These are phyloP conservation scores for Menidia menidia DNA, from an alignment of 2,797 vertebrate genomes.

Conservation along the genomic window DNA sequence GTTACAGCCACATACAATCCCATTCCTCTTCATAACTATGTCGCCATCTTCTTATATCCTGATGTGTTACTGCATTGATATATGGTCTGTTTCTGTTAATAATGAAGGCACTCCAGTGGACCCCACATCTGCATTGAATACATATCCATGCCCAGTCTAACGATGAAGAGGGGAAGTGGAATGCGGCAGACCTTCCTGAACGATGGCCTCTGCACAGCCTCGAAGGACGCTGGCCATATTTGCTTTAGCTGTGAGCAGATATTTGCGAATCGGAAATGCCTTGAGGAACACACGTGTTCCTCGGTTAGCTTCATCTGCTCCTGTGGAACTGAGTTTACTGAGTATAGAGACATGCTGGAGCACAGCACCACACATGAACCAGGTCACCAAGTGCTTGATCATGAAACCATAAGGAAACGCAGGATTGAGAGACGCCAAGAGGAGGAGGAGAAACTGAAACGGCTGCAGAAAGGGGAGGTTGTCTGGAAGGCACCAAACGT, in stretches of 20 bases:
- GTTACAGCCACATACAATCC: background rate
- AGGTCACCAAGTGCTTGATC: conserved; percentile 70
- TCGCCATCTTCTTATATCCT: background rate
- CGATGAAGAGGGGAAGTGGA: conserved; percentile 49
- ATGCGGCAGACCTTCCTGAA: conserved; percentile 26
- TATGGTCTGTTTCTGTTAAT: conserved; percentile 14
- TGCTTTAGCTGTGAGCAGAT: conserved; percentile 79
- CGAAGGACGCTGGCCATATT: conserved; percentile 53
- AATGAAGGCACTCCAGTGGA: conserved; percentile 16
- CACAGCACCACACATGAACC: conserved; percentile 75
- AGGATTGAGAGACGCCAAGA: conserved; percentile 59
- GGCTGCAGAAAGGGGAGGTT: conserved; percentile 62
- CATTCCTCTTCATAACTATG: background rate
- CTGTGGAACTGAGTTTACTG: conserved; percentile 76
- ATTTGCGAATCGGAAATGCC: conserved; percentile 60
- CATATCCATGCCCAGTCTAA: conserved; percentile 20
- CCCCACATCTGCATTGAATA: conserved; percentile 6
- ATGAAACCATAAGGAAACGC: conserved; percentile 66
- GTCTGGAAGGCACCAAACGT: conserved; percentile 46
- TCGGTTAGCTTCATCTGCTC: conserved; percentile 75
- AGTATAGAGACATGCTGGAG: conserved; percentile 71
- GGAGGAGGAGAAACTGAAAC: conserved; percentile 63
- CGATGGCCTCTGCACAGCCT: conserved; percentile 21
- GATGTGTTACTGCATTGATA: no score
- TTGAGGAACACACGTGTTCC: conserved; percentile 75